phyloP scores from a whole-genome alignment of 2,888 invertebrate genomes.

The Cosmia pyralina region DNA sequence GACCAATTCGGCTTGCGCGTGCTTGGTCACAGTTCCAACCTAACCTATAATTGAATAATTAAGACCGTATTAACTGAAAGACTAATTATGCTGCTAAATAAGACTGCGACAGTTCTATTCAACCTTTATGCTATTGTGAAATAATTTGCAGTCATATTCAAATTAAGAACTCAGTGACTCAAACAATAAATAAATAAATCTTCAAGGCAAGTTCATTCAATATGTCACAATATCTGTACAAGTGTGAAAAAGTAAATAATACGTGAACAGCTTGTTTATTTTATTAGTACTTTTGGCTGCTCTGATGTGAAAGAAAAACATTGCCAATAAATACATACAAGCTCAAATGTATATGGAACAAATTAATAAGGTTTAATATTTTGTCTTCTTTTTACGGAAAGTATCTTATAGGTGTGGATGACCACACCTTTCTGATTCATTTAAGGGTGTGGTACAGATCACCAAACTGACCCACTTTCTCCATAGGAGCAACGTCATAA shows the following conservation, averaged over 20 bases:
- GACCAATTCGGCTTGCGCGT: no score
- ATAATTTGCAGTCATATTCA: constrained; percentile 12
- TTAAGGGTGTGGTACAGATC: no score
- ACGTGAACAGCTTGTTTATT: constrained; percentile 19
- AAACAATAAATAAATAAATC: constrained; percentile 18
- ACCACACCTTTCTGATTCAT: no score
- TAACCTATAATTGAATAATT: no score
- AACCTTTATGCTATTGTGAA: constrained; percentile 2
- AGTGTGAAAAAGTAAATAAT: constrained; percentile 34
- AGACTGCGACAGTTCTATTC: background rate
- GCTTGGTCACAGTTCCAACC: no score
- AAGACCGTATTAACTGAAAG: no score
- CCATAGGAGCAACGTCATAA: no score
- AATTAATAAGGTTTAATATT: background rate
- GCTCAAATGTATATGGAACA: background rate
- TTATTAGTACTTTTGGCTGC: constrained; percentile 30
- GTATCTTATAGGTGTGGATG: no score
- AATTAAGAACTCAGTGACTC: constrained; percentile 17
- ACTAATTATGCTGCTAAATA: no score
- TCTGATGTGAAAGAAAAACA: constrained; percentile 27
- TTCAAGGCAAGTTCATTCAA: constrained; percentile 26
- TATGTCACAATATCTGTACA: constrained; percentile 36
- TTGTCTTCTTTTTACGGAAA: background rate
- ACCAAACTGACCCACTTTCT: no score
- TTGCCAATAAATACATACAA: background rate